phyloP scores from a whole-genome alignment of 2,113 vertebrate genomes.

The Carlito syrichta region DNA sequence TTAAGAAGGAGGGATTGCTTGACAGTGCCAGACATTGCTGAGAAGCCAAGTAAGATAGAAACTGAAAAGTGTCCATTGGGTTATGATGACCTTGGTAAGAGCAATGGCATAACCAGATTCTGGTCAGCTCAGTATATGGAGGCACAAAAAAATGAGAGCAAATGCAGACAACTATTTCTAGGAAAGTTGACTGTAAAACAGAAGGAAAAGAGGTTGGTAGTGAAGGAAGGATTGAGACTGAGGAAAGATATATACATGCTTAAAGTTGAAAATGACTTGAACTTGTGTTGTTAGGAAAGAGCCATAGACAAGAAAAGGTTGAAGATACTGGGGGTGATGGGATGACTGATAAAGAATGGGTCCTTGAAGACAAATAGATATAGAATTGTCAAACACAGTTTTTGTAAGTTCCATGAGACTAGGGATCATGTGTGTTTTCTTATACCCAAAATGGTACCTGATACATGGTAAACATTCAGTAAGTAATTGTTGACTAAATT shows the following conservation, averaged over 20 bases:
- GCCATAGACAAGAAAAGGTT: not conserved
- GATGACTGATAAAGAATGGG: not conserved
- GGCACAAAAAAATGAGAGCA: not conserved
- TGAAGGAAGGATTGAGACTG: not conserved
- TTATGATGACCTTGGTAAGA: not conserved
- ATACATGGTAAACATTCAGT: not conserved
- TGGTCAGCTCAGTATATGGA: not conserved
- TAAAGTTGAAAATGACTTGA: not conserved
- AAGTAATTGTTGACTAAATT: slow-evolving; percentile 36
- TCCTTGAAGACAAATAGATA: not conserved
- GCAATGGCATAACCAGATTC: not conserved
- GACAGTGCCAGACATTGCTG: not conserved
- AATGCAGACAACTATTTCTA: not conserved
- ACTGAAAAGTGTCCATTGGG: not conserved
- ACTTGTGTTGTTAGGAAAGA: slow-evolving; percentile 9
- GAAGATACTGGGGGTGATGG: not conserved
- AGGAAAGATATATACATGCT: not conserved
- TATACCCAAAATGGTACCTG: not conserved
- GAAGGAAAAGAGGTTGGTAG: not conserved
- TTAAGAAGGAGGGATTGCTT: not conserved
- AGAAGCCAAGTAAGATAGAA: slow-evolving; percentile 16
- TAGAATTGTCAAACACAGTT: not conserved
- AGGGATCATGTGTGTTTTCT: not conserved
- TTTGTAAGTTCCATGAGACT: not conserved
- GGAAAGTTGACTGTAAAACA: not conserved